Evolutionary conservation across 1,140 invertebrate species (phyloP).

Genomic region (Octopus sinensis): DNA sequence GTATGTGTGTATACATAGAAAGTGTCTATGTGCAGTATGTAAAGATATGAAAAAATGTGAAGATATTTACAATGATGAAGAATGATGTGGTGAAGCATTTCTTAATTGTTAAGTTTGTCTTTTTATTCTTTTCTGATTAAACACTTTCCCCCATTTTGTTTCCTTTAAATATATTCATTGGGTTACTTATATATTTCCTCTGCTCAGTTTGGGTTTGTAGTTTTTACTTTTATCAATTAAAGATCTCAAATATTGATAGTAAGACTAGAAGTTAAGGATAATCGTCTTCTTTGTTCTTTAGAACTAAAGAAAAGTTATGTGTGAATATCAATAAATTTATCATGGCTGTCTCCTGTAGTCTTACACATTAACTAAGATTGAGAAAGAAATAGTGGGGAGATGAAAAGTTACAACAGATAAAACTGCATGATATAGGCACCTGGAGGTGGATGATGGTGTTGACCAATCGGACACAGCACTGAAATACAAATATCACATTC

Average conservation of each 20-base stretch:
- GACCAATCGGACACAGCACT: constrained; percentile 4
- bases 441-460: constrained; percentile 1
- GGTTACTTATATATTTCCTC: not conserved
- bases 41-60: not conserved
- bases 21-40: constrained; percentile 4
- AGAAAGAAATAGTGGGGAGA: not conserved
- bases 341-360: too few species aligned
- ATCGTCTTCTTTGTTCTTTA: too few species aligned
- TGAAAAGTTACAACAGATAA: not conserved
- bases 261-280: too few species aligned
- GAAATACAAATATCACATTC: constrained; percentile 16
- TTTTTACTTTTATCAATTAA: too few species aligned
- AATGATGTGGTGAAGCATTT: not conserved
- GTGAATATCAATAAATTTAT: too few species aligned
- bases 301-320: too few species aligned
- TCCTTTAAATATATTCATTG: not conserved
- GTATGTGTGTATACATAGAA: not conserved
- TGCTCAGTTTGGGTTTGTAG: too few species aligned
- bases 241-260: too few species aligned
- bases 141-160: not conserved
- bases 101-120: too few species aligned
- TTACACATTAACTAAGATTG: too few species aligned
- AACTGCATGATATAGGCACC: constrained; percentile 9
- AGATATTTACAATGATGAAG: not conserved
- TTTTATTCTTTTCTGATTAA: not conserved